These are phyloP conservation scores for Talpa occidentalis DNA, from an alignment of 2,113 vertebrate genomes.

Conservation along the genomic window DNA sequence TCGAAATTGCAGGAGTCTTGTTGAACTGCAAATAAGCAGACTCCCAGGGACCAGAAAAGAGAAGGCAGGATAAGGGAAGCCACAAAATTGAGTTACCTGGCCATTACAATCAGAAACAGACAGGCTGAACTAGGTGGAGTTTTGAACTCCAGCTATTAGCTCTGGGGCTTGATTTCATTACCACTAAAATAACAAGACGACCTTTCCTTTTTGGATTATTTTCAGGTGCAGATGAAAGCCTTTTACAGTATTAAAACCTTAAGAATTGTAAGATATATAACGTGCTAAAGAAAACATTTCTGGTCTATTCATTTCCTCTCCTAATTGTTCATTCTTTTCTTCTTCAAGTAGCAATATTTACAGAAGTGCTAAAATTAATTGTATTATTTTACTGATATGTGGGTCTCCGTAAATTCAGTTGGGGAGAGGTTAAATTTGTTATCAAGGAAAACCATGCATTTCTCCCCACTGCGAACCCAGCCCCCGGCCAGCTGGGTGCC, in stretches of 20 bases:
- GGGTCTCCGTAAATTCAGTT: not conserved
- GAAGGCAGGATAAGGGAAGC: constrained; percentile 40
- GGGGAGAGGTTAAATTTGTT: not conserved
- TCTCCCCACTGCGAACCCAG: too few species aligned
- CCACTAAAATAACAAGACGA: constrained; percentile 43
- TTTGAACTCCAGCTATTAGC: constrained; percentile 36
- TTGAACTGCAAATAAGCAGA: constrained; percentile 69
- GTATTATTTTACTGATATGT: not conserved
- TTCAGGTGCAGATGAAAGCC: not conserved
- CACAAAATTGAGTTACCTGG: constrained; percentile 39
- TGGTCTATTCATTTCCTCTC: constrained; percentile 13
- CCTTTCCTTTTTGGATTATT: not conserved
- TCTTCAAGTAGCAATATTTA: constrained; percentile 27
- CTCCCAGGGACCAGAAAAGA: constrained; percentile 4
- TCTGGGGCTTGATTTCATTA: constrained; percentile 38
- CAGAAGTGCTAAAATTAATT: not conserved
- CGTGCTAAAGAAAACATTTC: constrained; percentile 45
- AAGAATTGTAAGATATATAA: not conserved
- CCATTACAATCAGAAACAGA: constrained; percentile 65
- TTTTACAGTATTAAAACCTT: not conserved
- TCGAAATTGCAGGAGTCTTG: constrained; percentile 60
- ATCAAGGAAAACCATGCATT: too few species aligned
- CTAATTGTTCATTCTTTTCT: not conserved
- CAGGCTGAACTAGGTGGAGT: not conserved
- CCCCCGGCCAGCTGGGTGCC: too few species aligned